Evolutionary conservation across 1,140 invertebrate genomes (phyloP), one percentile per base, ranked within the genome.

Genomic region (Chironomus tepperi): DNA sequence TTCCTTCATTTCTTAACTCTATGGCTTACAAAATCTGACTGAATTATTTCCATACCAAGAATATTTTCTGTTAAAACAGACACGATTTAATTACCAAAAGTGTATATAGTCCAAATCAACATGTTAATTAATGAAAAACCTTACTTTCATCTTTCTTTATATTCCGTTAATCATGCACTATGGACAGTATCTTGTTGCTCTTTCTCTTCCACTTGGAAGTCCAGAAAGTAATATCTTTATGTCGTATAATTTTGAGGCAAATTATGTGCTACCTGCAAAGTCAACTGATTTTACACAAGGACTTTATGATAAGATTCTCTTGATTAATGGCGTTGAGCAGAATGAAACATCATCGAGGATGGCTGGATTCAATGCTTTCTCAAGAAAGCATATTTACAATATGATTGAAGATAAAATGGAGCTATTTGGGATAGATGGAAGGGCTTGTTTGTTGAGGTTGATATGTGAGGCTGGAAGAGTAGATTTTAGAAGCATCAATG

Each of bases 211-310:
- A 0, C 79, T 92, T n/a, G 89, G 90, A 78, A 84, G 90, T 57
- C 88, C 89, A 1, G 85, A 88, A 77, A 88, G 88, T 76, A 89
- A 89, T 77, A 86, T 90, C 47, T 90, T 90, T 76, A 82, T 91
- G 16, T 91, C 90, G 0, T 91, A 89, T 78, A 91, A 91, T 79
- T 90, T 91, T 78, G 91, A 93, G 80, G 88, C 88, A 0, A 90
- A 88, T 80, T 92, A 91, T 81, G 80, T 79, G 76, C 81, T 90
- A 7, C 79, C 80, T n/a, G 21, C 73, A 1, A 80, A 77, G 19
- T 18, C 65, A 19, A 70, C 65, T 8, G 9, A 16, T 3, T 70
- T 70, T 70, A 70, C 65, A 21, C 65, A 70, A 70, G 65, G 19
- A 19, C 7, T 70, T 18, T 70, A 70, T 12, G 65, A 70, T 18